A percentile compares a stretch with the other conserved stretches of the same genome.
Conservation (phyloP, 2,888 invertebrate genomes). For the Beris morrisii region DNA sequence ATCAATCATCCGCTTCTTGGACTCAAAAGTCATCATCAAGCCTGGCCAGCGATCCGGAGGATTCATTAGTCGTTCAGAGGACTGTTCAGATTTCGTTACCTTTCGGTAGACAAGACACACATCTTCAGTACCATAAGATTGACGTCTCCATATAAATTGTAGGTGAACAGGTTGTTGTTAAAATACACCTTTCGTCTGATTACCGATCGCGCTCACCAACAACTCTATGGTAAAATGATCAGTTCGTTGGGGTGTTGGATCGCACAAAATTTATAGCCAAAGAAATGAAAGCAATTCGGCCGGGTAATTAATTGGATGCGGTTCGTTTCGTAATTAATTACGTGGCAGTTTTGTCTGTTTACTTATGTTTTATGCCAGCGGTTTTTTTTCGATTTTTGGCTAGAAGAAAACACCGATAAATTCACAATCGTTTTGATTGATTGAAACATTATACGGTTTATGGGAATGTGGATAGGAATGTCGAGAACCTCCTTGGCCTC, state of each 20-base stretch:
- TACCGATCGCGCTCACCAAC: not conserved
- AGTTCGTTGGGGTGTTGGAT: constrained; percentile 1
- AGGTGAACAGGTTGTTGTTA: not conserved
- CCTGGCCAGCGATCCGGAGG: not conserved
- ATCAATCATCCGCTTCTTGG: constrained; percentile 29
- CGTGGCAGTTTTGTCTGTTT: constrained; percentile 1
- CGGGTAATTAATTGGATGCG: constrained; percentile 7
- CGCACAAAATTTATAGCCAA: not conserved
- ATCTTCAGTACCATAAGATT: not conserved
- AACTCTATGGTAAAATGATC: not conserved
- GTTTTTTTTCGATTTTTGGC: not conserved
- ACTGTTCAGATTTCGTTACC: constrained; percentile 9
- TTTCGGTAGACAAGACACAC: not conserved
- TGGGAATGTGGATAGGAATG: not conserved
- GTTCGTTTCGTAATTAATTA: constrained; percentile 20
- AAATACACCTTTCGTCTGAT: not conserved
- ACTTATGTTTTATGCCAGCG: not conserved
- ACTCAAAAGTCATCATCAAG: not conserved
- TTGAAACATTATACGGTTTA: constrained; percentile 6
- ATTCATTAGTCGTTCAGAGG: constrained; percentile 25
- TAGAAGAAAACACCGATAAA: constrained; percentile 7
- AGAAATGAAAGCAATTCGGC: constrained; percentile 1
- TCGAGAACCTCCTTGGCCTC: no score
- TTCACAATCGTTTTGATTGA: constrained; percentile 6
- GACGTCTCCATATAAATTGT: not conserved